phyloP scores from a whole-genome alignment of 2,113 vertebrate species.

The Bostrychus sinensis region DNA sequence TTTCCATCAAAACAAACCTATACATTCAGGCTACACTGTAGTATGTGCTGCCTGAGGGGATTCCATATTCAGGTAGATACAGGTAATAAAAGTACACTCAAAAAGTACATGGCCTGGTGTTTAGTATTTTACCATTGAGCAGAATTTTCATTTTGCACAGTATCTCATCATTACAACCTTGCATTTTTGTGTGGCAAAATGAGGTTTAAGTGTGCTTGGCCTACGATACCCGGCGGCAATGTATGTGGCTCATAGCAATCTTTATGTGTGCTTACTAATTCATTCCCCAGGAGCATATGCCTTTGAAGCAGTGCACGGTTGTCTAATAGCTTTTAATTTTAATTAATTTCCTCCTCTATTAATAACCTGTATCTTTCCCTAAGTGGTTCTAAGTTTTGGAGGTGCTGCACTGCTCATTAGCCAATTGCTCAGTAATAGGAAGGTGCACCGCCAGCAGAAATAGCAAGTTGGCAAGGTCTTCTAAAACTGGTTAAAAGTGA shows the following conservation, averaged over 20 bases:
- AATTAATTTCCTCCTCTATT: conserved; percentile 66
- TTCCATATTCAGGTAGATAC: conserved; percentile 33
- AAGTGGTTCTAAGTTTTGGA: conserved; percentile 64
- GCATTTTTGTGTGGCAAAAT: not conserved
- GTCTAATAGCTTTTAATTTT: conserved; percentile 66
- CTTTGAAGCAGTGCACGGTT: conserved; percentile 58
- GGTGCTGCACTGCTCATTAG: conserved; percentile 64
- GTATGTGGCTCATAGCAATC: conserved; percentile 41
- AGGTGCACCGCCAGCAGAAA: conserved; percentile 53
- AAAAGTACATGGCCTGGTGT: too few relatives aligned
- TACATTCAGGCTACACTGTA: conserved; percentile 20
- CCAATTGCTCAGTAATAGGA: conserved; percentile 50
- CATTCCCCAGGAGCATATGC: conserved; percentile 32
- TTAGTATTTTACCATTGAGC: not conserved
- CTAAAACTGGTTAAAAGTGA: conserved; percentile 9
- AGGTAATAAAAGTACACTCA: conserved; percentile 19
- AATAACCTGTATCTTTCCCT: conserved; percentile 69
- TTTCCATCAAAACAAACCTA: conserved; percentile 17
- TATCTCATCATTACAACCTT: not conserved
- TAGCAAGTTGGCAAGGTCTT: conserved; percentile 46
- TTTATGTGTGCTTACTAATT: conserved; percentile 40
- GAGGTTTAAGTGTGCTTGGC: not conserved
- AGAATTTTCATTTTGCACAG: not conserved
- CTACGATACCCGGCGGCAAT: conserved; percentile 14
- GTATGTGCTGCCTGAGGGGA: conserved; percentile 30